Percentiles rank a stretch among this genome's conserved stretches.
These are phyloP conservation scores for Camelus dromedarius DNA, from an alignment of 2,113 vertebrate genomes.

Conservation along the genomic window DNA sequence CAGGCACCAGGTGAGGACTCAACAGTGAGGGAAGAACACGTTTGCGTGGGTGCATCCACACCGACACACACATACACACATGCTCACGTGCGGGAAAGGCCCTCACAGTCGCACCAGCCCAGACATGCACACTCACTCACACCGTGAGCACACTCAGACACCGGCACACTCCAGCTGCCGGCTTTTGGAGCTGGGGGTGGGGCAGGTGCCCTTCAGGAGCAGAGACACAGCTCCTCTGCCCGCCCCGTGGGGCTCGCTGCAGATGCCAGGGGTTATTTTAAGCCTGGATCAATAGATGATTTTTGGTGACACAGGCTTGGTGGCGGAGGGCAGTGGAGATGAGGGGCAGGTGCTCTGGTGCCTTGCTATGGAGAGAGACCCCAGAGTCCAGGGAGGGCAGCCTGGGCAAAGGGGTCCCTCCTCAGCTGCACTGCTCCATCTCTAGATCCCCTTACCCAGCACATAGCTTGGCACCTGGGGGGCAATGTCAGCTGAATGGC, in stretches of 20 bases:
- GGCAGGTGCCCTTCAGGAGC: slow-evolving; percentile 78
- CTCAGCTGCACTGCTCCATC: neutral
- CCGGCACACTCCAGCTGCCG: neutral
- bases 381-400: neutral
- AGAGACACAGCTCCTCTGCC: slow-evolving; percentile 46
- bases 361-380: neutral
- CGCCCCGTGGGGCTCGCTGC: slow-evolving; percentile 58
- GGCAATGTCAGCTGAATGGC: neutral
- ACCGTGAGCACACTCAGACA: neutral
- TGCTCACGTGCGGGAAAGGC: neutral
- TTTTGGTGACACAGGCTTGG: slow-evolving; percentile 78
- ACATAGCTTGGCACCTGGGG: neutral
- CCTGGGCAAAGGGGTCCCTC: neutral
- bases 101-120: neutral
- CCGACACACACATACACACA: rapidly evolving
- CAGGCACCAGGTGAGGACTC: neutral
- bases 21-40: neutral
- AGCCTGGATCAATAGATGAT: slow-evolving; percentile 80
- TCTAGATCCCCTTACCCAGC: neutral
- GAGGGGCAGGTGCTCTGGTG: neutral
- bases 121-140: neutral
- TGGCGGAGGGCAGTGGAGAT: neutral
- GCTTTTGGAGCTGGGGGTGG: slow-evolving; percentile 39
- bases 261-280: slow-evolving; percentile 84
- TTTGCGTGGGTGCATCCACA: neutral